Evolutionary conservation across 2,113 vertebrate species (phyloP), one percentile per base, ranked within the genome.

Genomic region (Nothocercus nigrocapillus): DNA sequence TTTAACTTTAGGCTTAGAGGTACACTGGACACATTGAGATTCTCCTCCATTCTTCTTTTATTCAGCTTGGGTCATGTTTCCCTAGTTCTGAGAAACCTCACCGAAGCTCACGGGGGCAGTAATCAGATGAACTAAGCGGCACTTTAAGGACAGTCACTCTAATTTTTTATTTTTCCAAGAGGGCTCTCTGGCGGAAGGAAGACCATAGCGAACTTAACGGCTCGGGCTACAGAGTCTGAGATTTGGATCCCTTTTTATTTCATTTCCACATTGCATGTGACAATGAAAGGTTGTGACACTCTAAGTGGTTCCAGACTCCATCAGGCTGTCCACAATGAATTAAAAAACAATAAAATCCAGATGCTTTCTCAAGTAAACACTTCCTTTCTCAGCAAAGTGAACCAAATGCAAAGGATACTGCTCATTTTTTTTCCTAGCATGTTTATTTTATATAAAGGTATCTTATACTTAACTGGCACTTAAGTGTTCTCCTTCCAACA

Each of bases 291-390:
- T 91, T 74, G 85, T 88, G 96, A 92, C 94, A 88, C 59, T 64
- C 5, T 89, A 95, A 97, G 93, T 90, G 81, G 82, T 85, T 97
- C 96, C 97, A 92, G 96, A 96, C 73, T 70, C 86, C 73, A 80
- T 66, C 93, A 74, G 94, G 70, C 63, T 94, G 91, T 89, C 88
- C 86, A 91, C 82, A 45, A 73, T 64, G 78, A 92, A 95, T 88
- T 90, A 83, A 89, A 93, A 90, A 68, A 74, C 89, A 94, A 95
- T 91, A 49, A 92, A 85, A 91, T 92, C 95, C 95, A 97, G 96
- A 94, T 94, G 96, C 73, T 74, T 80, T 84, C 88, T 91, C 81
- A 93, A 93, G 95, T 88, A 93, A 96, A 96, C 85, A 82, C 85
- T 85, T 86, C 89, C 90, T 83, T 88, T 85, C 93, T 72, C 85